phyloP scores from a whole-genome alignment of 2,888 invertebrate species.

The Lochmaea capreae region DNA sequence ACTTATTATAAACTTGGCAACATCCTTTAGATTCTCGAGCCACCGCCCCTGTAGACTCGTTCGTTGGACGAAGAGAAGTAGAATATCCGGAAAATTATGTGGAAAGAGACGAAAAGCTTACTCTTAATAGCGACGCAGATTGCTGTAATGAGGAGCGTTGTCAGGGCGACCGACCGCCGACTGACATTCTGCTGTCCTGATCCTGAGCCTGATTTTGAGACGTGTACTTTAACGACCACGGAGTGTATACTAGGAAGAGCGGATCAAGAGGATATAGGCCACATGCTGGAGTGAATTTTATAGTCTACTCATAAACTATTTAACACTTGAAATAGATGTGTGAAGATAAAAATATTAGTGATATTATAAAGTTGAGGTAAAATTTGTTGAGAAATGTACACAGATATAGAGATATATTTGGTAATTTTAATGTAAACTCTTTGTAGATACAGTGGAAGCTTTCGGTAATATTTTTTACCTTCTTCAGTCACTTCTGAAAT shows the following conservation, averaged over 20 bases:
- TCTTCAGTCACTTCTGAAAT: too few relatives aligned
- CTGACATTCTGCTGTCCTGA: slow-evolving; percentile 38
- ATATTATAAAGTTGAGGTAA: too few relatives aligned
- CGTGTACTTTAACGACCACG: slow-evolving; percentile 45
- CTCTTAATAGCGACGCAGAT: slow-evolving; percentile 38
- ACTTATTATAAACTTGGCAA: slow-evolving; percentile 26
- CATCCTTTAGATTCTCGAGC: slow-evolving; percentile 38
- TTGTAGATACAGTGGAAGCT: too few relatives aligned
- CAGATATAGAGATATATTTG: too few relatives aligned
- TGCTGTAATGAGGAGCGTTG: slow-evolving; percentile 36
- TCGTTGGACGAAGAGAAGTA: slow-evolving; percentile 22
- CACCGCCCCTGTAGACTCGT: slow-evolving; percentile 50
- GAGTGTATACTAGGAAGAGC: slow-evolving; percentile 55
- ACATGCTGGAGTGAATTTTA: background rate
- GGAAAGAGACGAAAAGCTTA: slow-evolving; percentile 25
- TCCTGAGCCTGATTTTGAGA: slow-evolving; percentile 19
- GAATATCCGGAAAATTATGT: slow-evolving; percentile 11
- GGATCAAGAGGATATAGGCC: background rate
- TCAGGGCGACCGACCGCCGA: slow-evolving; percentile 39
- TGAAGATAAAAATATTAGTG: too few relatives aligned
- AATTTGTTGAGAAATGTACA: too few relatives aligned
- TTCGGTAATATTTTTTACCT: too few relatives aligned
- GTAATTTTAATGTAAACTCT: too few relatives aligned
- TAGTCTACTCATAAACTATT: background rate
- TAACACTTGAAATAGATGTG: too few relatives aligned